Evolutionary conservation across 2,113 vertebrate species (phyloP), one percentile per base, ranked within the genome.

Genomic region (Phrynosoma blainvillii): DNA sequence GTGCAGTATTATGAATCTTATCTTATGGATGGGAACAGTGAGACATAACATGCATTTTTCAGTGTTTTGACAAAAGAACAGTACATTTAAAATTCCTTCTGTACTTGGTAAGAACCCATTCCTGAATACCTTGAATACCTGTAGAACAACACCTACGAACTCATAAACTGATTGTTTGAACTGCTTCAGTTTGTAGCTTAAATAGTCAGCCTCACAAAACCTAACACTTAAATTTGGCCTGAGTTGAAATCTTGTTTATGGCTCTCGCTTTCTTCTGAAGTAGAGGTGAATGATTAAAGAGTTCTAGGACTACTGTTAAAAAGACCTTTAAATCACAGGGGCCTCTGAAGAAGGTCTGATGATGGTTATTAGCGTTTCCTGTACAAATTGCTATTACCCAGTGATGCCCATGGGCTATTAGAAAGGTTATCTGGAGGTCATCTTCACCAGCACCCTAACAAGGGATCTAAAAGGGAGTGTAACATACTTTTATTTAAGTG

Each of bases 361-460:
- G 59, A 91, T 88, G 52, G 62, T 73, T 83, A 85, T 90, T 92
- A 93, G 89, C 3, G 11, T 81, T 91, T 95, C 89, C 87, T 74
- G 23, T 92, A 92, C 70, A 91, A 93, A 95, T 90, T 90, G 27
- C 52, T 32, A 52, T 88, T 86, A 62, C 42, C 90, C 56, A 84
- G 12, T 11, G 78, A 62, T 62, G 14, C 59, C 86, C 23, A 40
- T 83, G 86, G 87, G 81, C 73, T 89, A 76, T 90, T 90, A 85
- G 82, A 89, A 91, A 94, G 89, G 77, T 89, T 89, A 92, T 68
- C 59, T 90, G 73, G 65, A 89, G 91, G 76, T 92, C 85, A 87
- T 30, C 62, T 84, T 88, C 79, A 91, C 66, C 36, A 83, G 82
- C 82, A 32, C 40, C 84, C 82, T 89, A 79, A 78, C 65, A 74